A percentile compares a stretch with the other conserved stretches of the same genome.
These are phyloP conservation scores for Pollenia amentaria DNA, from an alignment of 2,888 invertebrate genomes.

Conservation along the genomic window DNA sequence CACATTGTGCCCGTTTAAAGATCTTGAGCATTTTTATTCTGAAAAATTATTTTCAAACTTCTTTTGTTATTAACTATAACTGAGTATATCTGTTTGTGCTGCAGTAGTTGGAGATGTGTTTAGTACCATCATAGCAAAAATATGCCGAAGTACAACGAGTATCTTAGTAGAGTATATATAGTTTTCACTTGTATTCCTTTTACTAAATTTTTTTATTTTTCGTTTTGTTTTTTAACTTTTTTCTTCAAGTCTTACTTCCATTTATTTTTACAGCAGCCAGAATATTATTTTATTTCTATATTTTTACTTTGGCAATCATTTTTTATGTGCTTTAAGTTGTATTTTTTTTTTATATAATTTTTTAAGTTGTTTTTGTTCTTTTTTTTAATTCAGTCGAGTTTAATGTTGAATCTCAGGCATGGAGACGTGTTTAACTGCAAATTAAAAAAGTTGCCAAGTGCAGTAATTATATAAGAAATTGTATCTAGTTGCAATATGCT, in stretches of 20 bases:
- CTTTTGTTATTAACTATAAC: too few relatives aligned
- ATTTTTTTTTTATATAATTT: constrained; percentile 3
- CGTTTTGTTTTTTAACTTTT: not conserved
- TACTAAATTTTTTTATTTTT: too few relatives aligned
- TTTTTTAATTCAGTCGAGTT: constrained; percentile 23
- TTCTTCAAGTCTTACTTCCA: constrained; percentile 24
- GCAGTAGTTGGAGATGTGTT: not conserved
- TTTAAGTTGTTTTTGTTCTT: not conserved
- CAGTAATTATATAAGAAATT: constrained; percentile 18
- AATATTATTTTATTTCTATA: constrained; percentile 14
- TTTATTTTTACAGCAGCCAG: constrained; percentile 12
- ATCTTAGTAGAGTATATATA: constrained; percentile 5
- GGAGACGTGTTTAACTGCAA: constrained; percentile 41
- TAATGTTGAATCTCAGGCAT: constrained; percentile 34
- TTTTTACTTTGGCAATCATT: constrained; percentile 18
- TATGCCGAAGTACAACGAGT: constrained; percentile 8
- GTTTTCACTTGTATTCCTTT: constrained; percentile 5
- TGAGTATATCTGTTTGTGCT: not conserved
- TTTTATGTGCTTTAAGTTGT: constrained; percentile 10
- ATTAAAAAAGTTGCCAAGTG: constrained; percentile 46
- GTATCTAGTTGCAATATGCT: constrained; percentile 6
- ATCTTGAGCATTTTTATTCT: constrained; percentile 8
- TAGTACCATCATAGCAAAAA: constrained; percentile 4
- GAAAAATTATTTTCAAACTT: not conserved
- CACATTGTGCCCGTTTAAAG: constrained; percentile 8